Base-by-base conservation (phyloP, 2,113 vertebrate species). In the Trichomycterus rosablanca region DNA sequence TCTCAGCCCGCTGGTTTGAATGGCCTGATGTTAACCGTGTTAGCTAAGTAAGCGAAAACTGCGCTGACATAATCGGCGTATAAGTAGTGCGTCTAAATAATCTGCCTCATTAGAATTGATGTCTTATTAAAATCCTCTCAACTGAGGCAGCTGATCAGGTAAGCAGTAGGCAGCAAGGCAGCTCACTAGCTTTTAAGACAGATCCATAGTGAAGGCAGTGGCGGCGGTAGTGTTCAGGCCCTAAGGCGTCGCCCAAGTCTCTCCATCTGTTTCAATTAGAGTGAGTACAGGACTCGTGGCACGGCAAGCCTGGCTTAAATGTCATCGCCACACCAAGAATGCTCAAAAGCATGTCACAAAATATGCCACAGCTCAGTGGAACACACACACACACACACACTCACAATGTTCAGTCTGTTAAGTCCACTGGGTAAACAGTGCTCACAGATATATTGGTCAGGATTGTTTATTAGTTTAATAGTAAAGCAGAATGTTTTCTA, bases 191-290 rank as follows among this genome's bases (percentile, higher is more conserved):
- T n/a, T n/a, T n/a, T n/a, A n/a, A n/a, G n/a, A n/a, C n/a, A n/a
- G n/a, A n/a, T 12, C 34, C 34, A 35, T 35, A 58, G 22, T 19
- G 7, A 24, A 53, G 34, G 16, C 22, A 32, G 48, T 68, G 24
- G 18, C 22, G 35, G 62, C 46, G 14, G 4, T 15, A 2, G 5
- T 64, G 20, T 60, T n/a, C 37, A 18, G 46, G 58, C 45, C 68
- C 52, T 46, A 52, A 26, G 58, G 63, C 58, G 24, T 35, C 45
- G 63, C 58, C 45, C 49, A 37, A 66, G 63, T 52, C 52, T 57
- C 45, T 61, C 69, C 69, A 71, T 71, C 69, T 71, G 63, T 51
- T 71, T 66, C 63, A 71, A 71, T 71, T 71, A 67, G 66, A 56
- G 28, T 57, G 58, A 66, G 63, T 71, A 58, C 37, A 57, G 58